These are phyloP conservation scores for Podabrus alpinus DNA, from an alignment of 2,888 invertebrate genomes.

Conservation along the genomic window DNA sequence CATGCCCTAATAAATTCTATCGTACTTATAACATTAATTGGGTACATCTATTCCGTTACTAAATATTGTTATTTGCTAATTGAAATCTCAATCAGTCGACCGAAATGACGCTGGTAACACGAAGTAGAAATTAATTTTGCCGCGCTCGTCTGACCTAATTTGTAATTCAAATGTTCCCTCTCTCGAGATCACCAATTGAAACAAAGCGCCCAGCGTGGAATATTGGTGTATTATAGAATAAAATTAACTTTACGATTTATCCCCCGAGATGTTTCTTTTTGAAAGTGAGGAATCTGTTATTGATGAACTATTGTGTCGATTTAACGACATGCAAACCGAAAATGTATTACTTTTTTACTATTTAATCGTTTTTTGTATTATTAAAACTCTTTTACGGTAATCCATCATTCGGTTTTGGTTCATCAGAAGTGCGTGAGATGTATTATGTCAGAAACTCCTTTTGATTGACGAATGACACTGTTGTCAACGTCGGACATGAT, in stretches of 20 bases:
- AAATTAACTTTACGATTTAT: constrained; percentile 23
- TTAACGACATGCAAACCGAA: constrained; percentile 23
- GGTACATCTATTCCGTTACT: constrained; percentile 42
- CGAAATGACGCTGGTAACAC: constrained; percentile 40
- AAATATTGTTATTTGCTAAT: constrained; percentile 50
- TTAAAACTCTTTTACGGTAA: constrained; percentile 43
- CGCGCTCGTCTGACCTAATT: constrained; percentile 44
- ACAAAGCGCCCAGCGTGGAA: constrained; percentile 26
- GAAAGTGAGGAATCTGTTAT: not conserved
- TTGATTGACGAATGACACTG: constrained; percentile 45
- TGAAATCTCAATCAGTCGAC: constrained; percentile 39
- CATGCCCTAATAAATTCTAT: constrained; percentile 1
- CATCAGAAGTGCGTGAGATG: constrained; percentile 36
- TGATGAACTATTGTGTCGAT: not conserved
- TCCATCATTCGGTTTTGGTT: constrained; percentile 42
- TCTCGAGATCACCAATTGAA: constrained; percentile 31
- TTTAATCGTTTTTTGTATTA: constrained; percentile 36
- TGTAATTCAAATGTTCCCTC: constrained; percentile 49
- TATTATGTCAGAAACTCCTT: constrained; percentile 38
- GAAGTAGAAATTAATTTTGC: constrained; percentile 52
- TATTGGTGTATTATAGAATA: constrained; percentile 23
- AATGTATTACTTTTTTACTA: constrained; percentile 30
- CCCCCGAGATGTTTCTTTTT: constrained; percentile 1
- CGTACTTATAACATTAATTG: constrained; percentile 44
- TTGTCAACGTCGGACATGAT: constrained; percentile 41